phyloP scores from a whole-genome alignment of 2,888 invertebrate species.

The Toxonevra muliebris region DNA sequence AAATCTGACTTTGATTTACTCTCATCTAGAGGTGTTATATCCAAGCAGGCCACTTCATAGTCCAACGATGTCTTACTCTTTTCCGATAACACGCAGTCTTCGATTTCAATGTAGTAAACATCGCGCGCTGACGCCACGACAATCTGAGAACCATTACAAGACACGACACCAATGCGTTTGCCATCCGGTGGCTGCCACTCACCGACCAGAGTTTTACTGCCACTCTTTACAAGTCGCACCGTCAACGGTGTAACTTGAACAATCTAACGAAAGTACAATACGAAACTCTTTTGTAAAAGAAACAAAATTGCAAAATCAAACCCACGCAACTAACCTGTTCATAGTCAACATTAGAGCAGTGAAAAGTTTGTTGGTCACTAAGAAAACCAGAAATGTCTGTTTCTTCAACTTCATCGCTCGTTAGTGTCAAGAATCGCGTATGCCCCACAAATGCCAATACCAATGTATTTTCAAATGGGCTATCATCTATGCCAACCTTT shows the following conservation, averaged over 20 bases:
- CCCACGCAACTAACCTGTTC: conserved; percentile 73
- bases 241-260: conserved; percentile 78
- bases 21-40: conserved; percentile 82
- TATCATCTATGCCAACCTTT: conserved; percentile 73
- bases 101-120: conserved; percentile 82
- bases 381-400: conserved; percentile 93
- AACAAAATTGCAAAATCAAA: conserved; percentile 12
- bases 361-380: conserved; percentile 92
- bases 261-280: conserved; percentile 61
- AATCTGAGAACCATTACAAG: conserved; percentile 79
- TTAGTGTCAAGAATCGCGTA: conserved; percentile 87
- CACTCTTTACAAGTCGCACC: conserved; percentile 76
- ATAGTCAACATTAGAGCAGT: conserved; percentile 87
- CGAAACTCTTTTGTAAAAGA: not conserved
- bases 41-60: conserved; percentile 95
- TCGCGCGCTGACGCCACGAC: conserved; percentile 89
- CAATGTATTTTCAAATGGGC: conserved; percentile 83
- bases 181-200: conserved; percentile 79
- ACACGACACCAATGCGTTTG: conserved; percentile 86
- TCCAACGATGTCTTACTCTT: conserved; percentile 80
- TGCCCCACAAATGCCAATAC: conserved; percentile 97
- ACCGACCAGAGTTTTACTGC: conserved; percentile 72
- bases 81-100: conserved; percentile 71
- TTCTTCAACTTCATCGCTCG: conserved; percentile 97
- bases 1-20: conserved; percentile 73